Evolutionary conservation across 2,797 vertebrate species (phyloP).

Genomic region (Scleropages formosus): DNA sequence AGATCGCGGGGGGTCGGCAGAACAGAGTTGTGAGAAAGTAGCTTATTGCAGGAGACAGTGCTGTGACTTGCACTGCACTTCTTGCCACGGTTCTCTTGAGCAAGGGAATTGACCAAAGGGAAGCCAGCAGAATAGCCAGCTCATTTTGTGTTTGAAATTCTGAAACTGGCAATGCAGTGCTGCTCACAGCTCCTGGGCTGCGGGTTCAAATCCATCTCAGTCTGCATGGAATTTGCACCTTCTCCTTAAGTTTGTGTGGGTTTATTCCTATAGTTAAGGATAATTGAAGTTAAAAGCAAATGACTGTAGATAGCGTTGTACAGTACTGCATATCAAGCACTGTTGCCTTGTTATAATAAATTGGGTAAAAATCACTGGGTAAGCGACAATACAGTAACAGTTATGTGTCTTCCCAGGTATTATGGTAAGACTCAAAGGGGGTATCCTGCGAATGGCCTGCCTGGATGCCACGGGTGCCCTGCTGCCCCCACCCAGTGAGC

Average conservation of each 20-base stretch:
- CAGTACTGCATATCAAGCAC: too few relatives aligned
- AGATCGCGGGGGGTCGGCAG: too few relatives aligned
- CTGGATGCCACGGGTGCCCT: conserved; percentile 81
- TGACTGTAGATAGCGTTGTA: too few relatives aligned
- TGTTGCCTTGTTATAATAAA: background rate
- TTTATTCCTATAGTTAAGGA: too few relatives aligned
- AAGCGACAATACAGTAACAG: background rate
- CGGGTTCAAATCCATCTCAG: too few relatives aligned
- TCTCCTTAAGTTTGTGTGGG: too few relatives aligned
- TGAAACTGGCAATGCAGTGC: too few relatives aligned
- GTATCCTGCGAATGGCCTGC: conserved; percentile 86
- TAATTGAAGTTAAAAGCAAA: too few relatives aligned
- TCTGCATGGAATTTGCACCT: too few relatives aligned
- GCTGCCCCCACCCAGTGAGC: conserved; percentile 81
- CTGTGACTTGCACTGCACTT: background rate
- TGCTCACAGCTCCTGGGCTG: too few relatives aligned
- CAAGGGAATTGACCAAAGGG: background rate
- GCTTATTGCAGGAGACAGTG: background rate
- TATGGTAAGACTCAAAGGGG: conserved; percentile 84
- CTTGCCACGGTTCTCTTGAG: background rate
- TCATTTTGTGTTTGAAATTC: background rate
- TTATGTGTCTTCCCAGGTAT: conserved; percentile 69
- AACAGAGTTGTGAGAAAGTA: background rate
- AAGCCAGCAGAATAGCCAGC: background rate
- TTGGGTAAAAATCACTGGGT: conserved; percentile 4